Evolutionary conservation across 2,113 vertebrate species (phyloP).

Genomic region (Thomomys bottae): DNA sequence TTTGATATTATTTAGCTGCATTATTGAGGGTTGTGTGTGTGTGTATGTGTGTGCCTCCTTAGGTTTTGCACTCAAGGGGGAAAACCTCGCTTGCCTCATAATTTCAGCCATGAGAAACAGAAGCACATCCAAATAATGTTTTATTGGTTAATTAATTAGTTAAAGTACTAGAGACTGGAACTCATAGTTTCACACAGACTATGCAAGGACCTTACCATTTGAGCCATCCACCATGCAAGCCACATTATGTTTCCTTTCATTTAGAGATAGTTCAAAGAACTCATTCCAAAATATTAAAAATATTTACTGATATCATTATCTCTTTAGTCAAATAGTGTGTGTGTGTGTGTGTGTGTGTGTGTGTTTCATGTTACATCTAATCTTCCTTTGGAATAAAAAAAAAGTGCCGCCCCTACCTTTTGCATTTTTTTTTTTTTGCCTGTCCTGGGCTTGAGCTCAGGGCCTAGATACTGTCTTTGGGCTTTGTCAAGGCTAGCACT

Average conservation of each 20-base stretch:
- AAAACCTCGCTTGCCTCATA: background rate
- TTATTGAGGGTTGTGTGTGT: background rate
- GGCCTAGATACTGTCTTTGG: too few species aligned
- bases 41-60: background rate
- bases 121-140: background rate
- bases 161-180: too few species aligned
- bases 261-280: background rate
- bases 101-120: background rate
- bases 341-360: background rate
- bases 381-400: background rate
- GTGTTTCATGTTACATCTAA: background rate
- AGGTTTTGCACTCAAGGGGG: background rate
- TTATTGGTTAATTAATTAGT: too few species aligned
- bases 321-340: background rate
- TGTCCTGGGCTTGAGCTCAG: too few species aligned
- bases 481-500: too few species aligned
- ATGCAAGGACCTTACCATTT: too few species aligned
- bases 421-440: too few species aligned
- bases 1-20: background rate
- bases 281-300: slow-evolving; percentile 22
- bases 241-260: background rate
- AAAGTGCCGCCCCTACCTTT: background rate
- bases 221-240: too few species aligned
- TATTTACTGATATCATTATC: background rate
- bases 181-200: too few species aligned